Conservation (phyloP, 2,797 vertebrate genomes). For the Acrossocheilus fasciatus region DNA sequence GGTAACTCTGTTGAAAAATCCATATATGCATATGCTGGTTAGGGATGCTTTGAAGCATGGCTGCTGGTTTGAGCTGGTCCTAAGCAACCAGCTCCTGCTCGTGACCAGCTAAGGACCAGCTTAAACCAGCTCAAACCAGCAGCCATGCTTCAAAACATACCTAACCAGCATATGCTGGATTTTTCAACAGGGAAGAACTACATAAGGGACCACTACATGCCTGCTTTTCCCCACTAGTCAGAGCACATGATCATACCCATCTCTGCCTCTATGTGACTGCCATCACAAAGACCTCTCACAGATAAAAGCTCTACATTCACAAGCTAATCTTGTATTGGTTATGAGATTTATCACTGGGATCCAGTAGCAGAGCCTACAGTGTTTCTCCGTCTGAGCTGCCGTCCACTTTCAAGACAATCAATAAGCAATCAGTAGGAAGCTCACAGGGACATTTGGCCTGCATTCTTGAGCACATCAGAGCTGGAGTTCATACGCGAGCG, state of each 20-base stretch:
- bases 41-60: no score
- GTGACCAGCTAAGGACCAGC: no score
- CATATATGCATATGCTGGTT: no score
- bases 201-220: not conserved
- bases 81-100: no score
- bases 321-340: conserved; percentile 24
- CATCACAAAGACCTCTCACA: conserved; percentile 7
- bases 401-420: conserved; percentile 49
- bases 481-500: conserved; percentile 8
- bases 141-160: no score
- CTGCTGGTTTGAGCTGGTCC: no score
- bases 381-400: not conserved
- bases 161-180: no score
- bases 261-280: conserved; percentile 19
- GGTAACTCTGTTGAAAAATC: no score
- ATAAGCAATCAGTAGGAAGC: conserved; percentile 53
- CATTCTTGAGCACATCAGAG: conserved; percentile 35
- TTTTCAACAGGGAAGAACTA: not conserved
- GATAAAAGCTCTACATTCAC: conserved; percentile 9
- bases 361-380: conserved; percentile 14
- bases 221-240: not conserved
- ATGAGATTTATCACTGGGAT: conserved; percentile 30
- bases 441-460: conserved; percentile 37
- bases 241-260: not conserved
- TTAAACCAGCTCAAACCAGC: no score